Percentiles rank a stretch among this genome's conserved stretches.
Conservation (phyloP, 2,888 invertebrate species). For the Heteropelma amictum region DNA sequence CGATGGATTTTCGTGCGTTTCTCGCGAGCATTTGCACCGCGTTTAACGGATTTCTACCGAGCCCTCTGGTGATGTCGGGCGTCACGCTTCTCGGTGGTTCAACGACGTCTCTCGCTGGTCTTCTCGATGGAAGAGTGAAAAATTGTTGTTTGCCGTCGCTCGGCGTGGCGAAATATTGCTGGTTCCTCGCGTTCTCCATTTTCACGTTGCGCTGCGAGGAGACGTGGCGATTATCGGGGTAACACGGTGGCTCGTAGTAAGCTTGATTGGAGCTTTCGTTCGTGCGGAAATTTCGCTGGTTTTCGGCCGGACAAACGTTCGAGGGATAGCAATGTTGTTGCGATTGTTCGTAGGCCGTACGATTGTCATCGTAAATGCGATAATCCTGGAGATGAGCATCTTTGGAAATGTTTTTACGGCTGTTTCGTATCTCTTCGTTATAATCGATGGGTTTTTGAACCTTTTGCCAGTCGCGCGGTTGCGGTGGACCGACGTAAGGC, state of each 20-base stretch:
- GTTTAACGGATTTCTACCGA: conserved; percentile 70
- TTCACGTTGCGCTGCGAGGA: conserved; percentile 53
- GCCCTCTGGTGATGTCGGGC: conserved; percentile 79
- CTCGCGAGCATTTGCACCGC: conserved; percentile 72
- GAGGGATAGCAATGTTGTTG: conserved; percentile 47
- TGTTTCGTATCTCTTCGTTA: conserved; percentile 26
- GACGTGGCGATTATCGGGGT: conserved; percentile 50
- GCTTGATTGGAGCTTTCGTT: conserved; percentile 41
- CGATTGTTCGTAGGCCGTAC: conserved; percentile 39
- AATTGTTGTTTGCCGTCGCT: conserved; percentile 66
- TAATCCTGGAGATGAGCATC: conserved; percentile 21
- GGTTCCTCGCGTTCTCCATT: conserved; percentile 64
- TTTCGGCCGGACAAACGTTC: conserved; percentile 4
- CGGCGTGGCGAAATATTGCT: conserved; percentile 55
- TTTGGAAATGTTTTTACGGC: conserved; percentile 6
- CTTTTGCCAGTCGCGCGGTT: conserved; percentile 58
- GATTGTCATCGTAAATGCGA: conserved; percentile 49
- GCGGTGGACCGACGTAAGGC: conserved; percentile 69
- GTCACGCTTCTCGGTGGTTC: conserved; percentile 79
- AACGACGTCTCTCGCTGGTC: conserved; percentile 70
- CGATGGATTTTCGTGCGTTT: conserved; percentile 65
- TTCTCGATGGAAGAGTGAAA: conserved; percentile 78
- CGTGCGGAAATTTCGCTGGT: conserved; percentile 46
- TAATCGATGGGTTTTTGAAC: conserved; percentile 31
- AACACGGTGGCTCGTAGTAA: conserved; percentile 44